These are phyloP conservation scores for Frieseomelitta varia DNA, from an alignment of 1,140 invertebrate species.

Conservation along the genomic window DNA sequence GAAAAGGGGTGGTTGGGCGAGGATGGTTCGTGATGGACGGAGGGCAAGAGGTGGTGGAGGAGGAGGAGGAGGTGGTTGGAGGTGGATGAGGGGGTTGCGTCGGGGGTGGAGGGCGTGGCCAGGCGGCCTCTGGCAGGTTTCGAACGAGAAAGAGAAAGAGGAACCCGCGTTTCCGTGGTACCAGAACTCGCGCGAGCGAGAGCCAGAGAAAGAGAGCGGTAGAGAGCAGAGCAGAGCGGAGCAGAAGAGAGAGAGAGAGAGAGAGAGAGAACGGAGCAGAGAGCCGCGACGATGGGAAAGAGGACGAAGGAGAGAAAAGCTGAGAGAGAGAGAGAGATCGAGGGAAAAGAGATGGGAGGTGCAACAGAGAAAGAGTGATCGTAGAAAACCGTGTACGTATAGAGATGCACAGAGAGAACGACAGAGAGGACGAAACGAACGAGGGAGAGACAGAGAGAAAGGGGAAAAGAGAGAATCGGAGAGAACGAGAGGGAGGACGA, in stretches of 20 bases:
- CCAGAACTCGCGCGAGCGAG: constrained; percentile 63
- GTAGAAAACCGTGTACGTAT: constrained; percentile 30
- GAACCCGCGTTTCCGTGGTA: constrained; percentile 67
- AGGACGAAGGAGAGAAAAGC: constrained; percentile 28
- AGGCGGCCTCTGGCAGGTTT: constrained; percentile 75
- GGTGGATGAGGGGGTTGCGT: constrained; percentile 66
- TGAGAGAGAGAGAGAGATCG: constrained; percentile 3
- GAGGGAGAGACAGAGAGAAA: constrained; percentile 29
- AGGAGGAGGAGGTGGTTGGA: constrained; percentile 54
- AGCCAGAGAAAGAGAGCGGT: constrained; percentile 55
- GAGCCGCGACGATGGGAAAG: constrained; percentile 13
- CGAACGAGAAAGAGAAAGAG: constrained; percentile 75
- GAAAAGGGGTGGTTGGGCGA: constrained; percentile 67
- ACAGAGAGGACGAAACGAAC: constrained; percentile 4
- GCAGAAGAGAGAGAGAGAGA: constrained; percentile 44
- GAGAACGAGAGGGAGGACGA: constrained; percentile 35
- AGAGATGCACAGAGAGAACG: constrained; percentile 44
- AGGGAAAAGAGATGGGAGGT: constrained; percentile 15
- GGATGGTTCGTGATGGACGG: constrained; percentile 67
- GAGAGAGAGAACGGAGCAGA: constrained; percentile 13
- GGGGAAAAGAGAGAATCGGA: constrained; percentile 31
- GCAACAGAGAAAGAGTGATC: not conserved
- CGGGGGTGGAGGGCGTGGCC: constrained; percentile 77
- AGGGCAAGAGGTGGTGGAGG: constrained; percentile 48
- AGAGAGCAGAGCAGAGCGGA: constrained; percentile 53